phyloP scores from a whole-genome alignment of 2,888 invertebrate species.

The Pseudoips prasinana region DNA sequence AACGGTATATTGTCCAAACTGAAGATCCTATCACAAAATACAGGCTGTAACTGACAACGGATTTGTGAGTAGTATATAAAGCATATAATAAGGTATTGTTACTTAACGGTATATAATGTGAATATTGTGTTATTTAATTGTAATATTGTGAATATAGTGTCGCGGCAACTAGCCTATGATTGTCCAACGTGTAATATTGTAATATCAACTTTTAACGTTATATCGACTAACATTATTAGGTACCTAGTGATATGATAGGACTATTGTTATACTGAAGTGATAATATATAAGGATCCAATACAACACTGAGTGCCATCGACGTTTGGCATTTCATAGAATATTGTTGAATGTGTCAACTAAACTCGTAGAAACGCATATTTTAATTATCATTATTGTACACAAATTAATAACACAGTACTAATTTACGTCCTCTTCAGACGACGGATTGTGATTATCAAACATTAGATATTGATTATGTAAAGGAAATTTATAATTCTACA shows the following conservation, averaged over 20 bases:
- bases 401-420: constrained; percentile 10
- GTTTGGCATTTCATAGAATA: constrained; percentile 22
- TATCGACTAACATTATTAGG: constrained; percentile 42
- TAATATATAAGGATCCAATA: constrained; percentile 29
- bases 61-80: constrained; percentile 71
- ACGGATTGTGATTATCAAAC: no score
- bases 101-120: constrained; percentile 68
- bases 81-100: constrained; percentile 62
- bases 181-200: constrained; percentile 45
- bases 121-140: constrained; percentile 71
- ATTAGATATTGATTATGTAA: no score
- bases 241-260: constrained; percentile 44
- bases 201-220: constrained; percentile 35
- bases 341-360: constrained; percentile 10
- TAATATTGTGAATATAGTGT: constrained; percentile 64
- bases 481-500: no score
- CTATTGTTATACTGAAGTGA: constrained; percentile 35
- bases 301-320: constrained; percentile 37
- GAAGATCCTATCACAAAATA: constrained; percentile 53
- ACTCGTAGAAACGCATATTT: constrained; percentile 6
- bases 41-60: constrained; percentile 79
- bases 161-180: constrained; percentile 42
- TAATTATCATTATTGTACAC: constrained; percentile 6
- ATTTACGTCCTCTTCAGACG: constrained; percentile 14
- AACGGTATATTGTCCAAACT: constrained; percentile 35